Evolutionary conservation across 2,797 vertebrate genomes (phyloP), one percentile per base, ranked within the genome.

Genomic region (Muscicapa comitata): DNA sequence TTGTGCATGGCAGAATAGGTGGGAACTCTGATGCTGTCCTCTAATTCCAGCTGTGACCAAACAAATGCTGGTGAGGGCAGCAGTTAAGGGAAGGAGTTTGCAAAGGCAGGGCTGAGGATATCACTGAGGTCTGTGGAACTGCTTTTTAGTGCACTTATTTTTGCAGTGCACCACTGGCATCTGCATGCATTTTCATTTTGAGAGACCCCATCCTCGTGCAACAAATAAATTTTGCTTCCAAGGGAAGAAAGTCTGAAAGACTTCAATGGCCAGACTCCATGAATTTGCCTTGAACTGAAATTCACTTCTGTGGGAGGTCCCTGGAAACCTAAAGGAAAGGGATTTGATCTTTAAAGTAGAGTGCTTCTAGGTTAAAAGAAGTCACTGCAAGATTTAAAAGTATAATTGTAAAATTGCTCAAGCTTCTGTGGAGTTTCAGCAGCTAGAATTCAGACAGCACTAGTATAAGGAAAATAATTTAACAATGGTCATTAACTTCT

Each of bases 91-190:
- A 88, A 90, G 68, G 35, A 61, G 11, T 71, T 83, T 79, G 53
- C 71, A 73, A 83, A 93, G 24, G 4, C 47, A 90, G 29, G 55
- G 14, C 8, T 86, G 57, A 53, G 50, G 74, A 16, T 55, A 55
- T 48, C 53, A 47, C 43, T 0, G 0, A 58, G 31, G 10, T 61
- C 33, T 37, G 3, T 1, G 6, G 19, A 2, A 2, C 43, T 43
- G 7, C 35, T 57, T 77, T n/a, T 68, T 35, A 38, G 35, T 1
- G 1, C 17, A 23, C 9, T 43, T 57, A n/a, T 47, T 65, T 21
- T 9, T 77, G 58, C 2, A 3, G 35, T 13, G 17, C 53, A n/a
- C 28, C 6, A 2, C 10, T 65, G 65, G 16, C 6, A 3, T 2
- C 1, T 0, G 1, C 38, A 55, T 11, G 40, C 1, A 2, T 73